Conservation (phyloP, 2,113 vertebrate species). For the Ploceus nigricollis region DNA sequence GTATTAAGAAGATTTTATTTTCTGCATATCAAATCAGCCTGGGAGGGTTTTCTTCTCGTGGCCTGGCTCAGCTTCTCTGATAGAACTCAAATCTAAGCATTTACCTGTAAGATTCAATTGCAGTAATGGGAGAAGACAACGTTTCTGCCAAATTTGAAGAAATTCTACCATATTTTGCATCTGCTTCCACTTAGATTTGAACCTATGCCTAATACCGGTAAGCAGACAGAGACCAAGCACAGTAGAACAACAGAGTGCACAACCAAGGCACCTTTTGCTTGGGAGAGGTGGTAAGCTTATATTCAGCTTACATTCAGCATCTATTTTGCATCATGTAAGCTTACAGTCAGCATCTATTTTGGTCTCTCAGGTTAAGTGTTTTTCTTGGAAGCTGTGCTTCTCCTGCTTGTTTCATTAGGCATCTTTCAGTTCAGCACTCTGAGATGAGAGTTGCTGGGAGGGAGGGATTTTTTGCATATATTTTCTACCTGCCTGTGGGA, state of each 20-base stretch:
- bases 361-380: not conserved
- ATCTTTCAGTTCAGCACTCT: not conserved
- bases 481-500: not conserved
- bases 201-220: not conserved
- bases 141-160: not conserved
- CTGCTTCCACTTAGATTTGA: not conserved
- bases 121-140: not conserved
- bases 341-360: not conserved
- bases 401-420: not conserved
- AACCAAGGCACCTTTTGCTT: not conserved
- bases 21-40: not conserved
- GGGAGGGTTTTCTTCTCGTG: not conserved
- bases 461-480: not conserved
- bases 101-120: not conserved
- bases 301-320: not conserved
- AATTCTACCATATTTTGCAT: not conserved
- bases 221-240: not conserved
- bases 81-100: not conserved
- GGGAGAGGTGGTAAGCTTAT: not conserved
- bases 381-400: not conserved
- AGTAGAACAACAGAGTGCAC: not conserved
- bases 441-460: not conserved
- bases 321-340: not conserved
- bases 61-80: not conserved
- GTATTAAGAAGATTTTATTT: not conserved